Base-by-base conservation (phyloP, 2,797 vertebrate genomes). In the Peromyscus nudipes region DNA sequence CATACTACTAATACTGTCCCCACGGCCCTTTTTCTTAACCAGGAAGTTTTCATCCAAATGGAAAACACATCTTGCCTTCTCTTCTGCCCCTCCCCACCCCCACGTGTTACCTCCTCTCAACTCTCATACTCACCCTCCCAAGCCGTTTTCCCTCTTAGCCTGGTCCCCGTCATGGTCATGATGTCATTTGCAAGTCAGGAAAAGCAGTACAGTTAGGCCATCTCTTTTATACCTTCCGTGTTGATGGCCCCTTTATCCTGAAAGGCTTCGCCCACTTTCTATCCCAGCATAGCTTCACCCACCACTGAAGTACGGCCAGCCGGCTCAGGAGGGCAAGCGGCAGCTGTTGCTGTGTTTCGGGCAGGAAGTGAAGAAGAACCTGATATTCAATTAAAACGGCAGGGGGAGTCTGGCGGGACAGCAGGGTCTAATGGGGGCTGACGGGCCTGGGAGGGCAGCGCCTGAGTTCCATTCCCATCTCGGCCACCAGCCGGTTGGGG, bases 351-450 rank as follows among this genome's bases (percentile, higher is more conserved):
- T 37, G 91, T 76, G 97, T 96, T 95, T 76, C 79, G 43, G 97
- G 97, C 98, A 98, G 98, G 98, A 98, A 98, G 98, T 60, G 90
- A 83, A 93, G 97, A 98, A 97, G 98, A 98, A 98, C 98, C 93
- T 98, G 98, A 98, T 98, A 97, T 98, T 98, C 97, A 97, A 97
- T 96, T 94, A 97, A 98, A 97, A 97, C 93, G 60, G 96, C 96
- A 85, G 96, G 97, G 97, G 96, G 94, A 95, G 95, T 94, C 90
- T 93, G 73, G 95, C 0, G 43, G 52, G 96, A 94, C 87, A 55
- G 97, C 97, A 81, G 95, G 97, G 97, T 96, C 97, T 95, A 69
- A 94, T 69, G 97, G 95, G 96, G 97, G 95, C 95, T 9, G 75
- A 84, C 40, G 16, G 94, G 92, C 92, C 91, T 12, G 37, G 89